Percentiles rank a stretch among this genome's conserved stretches.
Evolutionary conservation across 2,888 invertebrate genomes (phyloP).

Genomic region (Lacanobia wlatinum): DNA sequence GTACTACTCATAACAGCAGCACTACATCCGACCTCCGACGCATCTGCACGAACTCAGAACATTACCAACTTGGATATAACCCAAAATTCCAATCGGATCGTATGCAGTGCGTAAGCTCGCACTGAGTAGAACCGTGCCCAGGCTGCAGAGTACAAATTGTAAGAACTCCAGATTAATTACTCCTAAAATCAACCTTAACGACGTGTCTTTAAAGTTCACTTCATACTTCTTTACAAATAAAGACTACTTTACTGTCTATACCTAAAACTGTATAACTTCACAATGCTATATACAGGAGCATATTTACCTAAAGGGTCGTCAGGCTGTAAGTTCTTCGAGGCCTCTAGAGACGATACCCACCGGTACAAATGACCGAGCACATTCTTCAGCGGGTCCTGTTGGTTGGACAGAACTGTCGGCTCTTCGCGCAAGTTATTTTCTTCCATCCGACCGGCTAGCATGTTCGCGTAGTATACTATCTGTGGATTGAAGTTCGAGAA

Average conservation of each 20-base stretch:
- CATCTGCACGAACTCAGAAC: too few species aligned
- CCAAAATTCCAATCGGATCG: too few species aligned
- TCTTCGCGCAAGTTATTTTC: constrained; percentile 91
- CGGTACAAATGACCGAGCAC: constrained; percentile 85
- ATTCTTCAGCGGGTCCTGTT: constrained; percentile 88
- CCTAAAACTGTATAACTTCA: neutral
- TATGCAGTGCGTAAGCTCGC: too few species aligned
- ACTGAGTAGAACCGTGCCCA: too few species aligned
- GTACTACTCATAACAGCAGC: too few species aligned
- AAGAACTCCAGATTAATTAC: neutral
- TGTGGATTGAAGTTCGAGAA: constrained; percentile 71
- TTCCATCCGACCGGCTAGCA: constrained; percentile 95
- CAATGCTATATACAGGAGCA: neutral
- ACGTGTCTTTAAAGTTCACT: neutral
- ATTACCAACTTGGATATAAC: too few species aligned
- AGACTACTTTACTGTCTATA: too few species aligned
- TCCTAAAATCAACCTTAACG: neutral
- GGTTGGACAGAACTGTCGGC: constrained; percentile 84
- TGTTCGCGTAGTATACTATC: constrained; percentile 97
- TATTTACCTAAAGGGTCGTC: constrained; percentile 91
- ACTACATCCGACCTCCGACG: too few species aligned
- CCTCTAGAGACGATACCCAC: constrained; percentile 82
- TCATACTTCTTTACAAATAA: too few species aligned
- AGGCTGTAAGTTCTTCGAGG: constrained; percentile 83
- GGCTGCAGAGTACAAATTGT: neutral